Percentiles rank a stretch among this genome's conserved stretches.
phyloP scores from a whole-genome alignment of 2,113 vertebrate genomes.

The Heteronetta atricapilla region DNA sequence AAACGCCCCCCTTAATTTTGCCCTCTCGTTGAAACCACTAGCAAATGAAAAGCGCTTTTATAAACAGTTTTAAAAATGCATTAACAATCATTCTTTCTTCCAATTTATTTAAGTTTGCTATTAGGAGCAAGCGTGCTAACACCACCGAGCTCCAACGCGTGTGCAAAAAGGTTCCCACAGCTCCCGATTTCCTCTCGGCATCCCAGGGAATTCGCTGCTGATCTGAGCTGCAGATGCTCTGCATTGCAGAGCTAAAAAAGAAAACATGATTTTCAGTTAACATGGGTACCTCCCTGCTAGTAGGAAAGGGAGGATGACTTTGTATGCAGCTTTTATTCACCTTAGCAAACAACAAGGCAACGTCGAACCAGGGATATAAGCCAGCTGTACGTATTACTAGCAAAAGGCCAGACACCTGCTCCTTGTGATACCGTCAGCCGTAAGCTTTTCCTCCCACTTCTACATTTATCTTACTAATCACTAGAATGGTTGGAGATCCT shows the following conservation, averaged over 20 bases:
- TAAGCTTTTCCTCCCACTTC: background rate
- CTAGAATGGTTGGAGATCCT: background rate
- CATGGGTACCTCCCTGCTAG: background rate
- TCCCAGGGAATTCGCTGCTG: conserved; percentile 1
- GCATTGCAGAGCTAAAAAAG: conserved; percentile 27
- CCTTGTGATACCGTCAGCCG: background rate
- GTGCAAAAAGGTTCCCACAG: background rate
- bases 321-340: background rate
- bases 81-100: background rate
- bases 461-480: background rate
- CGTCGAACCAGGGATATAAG: background rate
- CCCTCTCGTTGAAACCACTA: background rate
- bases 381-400: background rate
- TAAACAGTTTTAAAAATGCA: background rate
- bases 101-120: background rate
- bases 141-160: background rate
- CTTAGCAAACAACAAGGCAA: background rate
- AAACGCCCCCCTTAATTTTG: background rate
- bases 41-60: background rate
- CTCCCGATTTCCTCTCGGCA: background rate
- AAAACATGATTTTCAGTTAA: background rate
- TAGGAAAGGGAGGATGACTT: background rate
- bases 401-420: conserved; percentile 13
- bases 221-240: conserved; percentile 29
- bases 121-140: background rate